A percentile compares a stretch with the other conserved stretches of the same genome.
These are phyloP conservation scores for Scaeva pyrastri DNA, from an alignment of 2,888 invertebrate species.

Conservation along the genomic window DNA sequence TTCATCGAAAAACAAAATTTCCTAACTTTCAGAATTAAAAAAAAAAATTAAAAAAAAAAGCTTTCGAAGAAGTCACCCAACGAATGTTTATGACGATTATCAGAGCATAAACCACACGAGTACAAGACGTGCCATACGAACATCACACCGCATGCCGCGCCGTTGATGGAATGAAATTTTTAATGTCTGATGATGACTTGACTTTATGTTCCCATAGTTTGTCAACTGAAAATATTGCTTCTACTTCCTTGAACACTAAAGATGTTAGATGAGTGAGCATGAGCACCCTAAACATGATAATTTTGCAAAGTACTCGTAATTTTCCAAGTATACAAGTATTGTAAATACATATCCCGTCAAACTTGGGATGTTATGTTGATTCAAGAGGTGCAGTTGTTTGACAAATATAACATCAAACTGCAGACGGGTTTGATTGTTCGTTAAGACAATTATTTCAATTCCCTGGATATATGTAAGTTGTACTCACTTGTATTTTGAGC, in stretches of 20 bases:
- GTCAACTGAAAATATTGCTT: conserved; percentile 51
- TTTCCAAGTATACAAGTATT: conserved; percentile 35
- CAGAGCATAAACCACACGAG: conserved; percentile 55
- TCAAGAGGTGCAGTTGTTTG: conserved; percentile 80
- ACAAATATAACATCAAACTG: conserved; percentile 70
- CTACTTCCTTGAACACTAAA: conserved; percentile 60
- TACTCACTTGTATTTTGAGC: conserved; percentile 95
- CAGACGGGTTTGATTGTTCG: conserved; percentile 45
- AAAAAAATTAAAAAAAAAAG: neutral
- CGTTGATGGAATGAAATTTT: conserved; percentile 39
- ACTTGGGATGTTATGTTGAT: conserved; percentile 77
- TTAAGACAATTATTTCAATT: conserved; percentile 44
- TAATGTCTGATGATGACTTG: conserved; percentile 28
- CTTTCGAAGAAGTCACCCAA: conserved; percentile 19
- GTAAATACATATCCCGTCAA: conserved; percentile 27
- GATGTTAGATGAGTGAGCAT: neutral
- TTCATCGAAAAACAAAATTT: conserved; percentile 46
- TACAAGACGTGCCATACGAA: conserved; percentile 51
- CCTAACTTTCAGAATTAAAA: conserved; percentile 66
- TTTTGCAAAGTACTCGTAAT: conserved; percentile 54
- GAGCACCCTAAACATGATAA: conserved; percentile 3
- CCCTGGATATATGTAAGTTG: neutral
- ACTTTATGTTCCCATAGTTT: conserved; percentile 46
- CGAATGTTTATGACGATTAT: conserved; percentile 49
- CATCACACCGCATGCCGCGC: no score